phyloP scores from a whole-genome alignment of 37 sponge, comb jelly and placozoan genomes.

The Bolinopsis microptera region DNA sequence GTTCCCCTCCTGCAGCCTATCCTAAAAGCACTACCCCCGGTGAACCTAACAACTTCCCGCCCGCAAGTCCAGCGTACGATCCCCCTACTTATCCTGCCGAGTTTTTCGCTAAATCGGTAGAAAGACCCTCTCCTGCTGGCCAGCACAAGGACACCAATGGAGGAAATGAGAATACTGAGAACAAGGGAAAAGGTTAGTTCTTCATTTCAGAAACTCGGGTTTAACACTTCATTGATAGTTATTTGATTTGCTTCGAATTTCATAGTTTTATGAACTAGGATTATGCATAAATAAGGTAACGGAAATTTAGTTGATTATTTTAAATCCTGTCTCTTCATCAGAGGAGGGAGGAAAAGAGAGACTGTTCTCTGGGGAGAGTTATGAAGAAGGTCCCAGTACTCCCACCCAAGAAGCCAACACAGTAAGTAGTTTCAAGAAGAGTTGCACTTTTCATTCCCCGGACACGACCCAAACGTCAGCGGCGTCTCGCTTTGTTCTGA shows the following conservation, averaged over 20 bases:
- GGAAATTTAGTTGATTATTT: too few relatives aligned
- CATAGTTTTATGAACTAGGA: too few relatives aligned
- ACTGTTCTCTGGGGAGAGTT: slow-evolving; percentile 14
- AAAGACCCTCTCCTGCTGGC: not conserved
- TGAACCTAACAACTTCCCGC: not conserved
- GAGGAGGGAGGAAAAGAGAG: slow-evolving; percentile 5
- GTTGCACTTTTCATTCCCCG: too few relatives aligned
- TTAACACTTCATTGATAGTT: too few relatives aligned
- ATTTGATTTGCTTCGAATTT: too few relatives aligned
- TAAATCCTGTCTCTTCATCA: too few relatives aligned
- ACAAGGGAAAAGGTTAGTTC: not conserved
- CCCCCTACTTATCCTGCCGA: slow-evolving; percentile 7
- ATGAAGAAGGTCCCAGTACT: slow-evolving; percentile 21
- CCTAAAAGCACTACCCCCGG: not conserved
- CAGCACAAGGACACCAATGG: slow-evolving; percentile 17
- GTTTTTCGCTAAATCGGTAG: slow-evolving; percentile 37
- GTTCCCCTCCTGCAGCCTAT: not conserved
- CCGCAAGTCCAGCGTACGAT: slow-evolving; percentile 34
- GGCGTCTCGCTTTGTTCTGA: not conserved
- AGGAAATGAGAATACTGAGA: not conserved
- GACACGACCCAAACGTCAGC: not conserved
- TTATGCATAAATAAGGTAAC: too few relatives aligned
- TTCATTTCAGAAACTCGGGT: not conserved
- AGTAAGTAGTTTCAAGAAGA: not conserved
- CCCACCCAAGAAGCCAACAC: not conserved